Evolutionary conservation across 92 coral and sea anemone genomes (phyloP), one percentile per base, ranked within the genome.

Genomic region (Scolanthus callimorphus): DNA sequence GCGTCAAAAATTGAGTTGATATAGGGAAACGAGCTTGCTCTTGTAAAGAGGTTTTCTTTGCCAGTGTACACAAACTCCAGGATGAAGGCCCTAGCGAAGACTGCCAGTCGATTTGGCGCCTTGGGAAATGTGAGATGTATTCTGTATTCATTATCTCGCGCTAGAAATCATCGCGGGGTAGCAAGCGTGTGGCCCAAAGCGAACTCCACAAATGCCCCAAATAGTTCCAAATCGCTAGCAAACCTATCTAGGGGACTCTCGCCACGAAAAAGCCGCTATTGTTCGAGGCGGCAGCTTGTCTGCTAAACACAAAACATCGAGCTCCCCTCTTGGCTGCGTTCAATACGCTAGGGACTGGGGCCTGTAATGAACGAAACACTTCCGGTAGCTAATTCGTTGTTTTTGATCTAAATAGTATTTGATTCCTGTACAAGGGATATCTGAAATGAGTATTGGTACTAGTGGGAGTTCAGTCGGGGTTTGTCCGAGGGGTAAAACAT

Each of bases 231-330:
- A 71, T 77, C 86, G 80, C 78, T 83, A 88, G 83, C n/a, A 68
- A 81, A 51, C 57, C 96, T 79, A 62, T 71, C 87, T 71, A 70
- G 67, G 82, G 65, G 96, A 71, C 73, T 25, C 61, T 11, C 77
- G 79, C 91, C 59, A 64, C 77, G 74, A 68, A 60, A 57, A 70
- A n/a, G 65, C 67, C 65, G 49, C 78, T 67, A 84, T 90, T 71
- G 84, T 69, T 57, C 64, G 17, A 77, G 98, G 98, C 85, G 96
- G 80, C 98, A 75, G 60, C 59, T 37, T 74, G 98, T 90, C 98
- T 78, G 90, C 94, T 59, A 51, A 55, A 59, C 75, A 82, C 85
- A 86, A 86, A 85, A 83, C 82, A 82, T 37, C 59, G 25, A 38
- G 83, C 80, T 70, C 89, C 77, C 89, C 77, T 72, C 85, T 55